Evolutionary conservation across 1,140 invertebrate genomes (phyloP).

Genomic region (Heliconius melpomene): DNA sequence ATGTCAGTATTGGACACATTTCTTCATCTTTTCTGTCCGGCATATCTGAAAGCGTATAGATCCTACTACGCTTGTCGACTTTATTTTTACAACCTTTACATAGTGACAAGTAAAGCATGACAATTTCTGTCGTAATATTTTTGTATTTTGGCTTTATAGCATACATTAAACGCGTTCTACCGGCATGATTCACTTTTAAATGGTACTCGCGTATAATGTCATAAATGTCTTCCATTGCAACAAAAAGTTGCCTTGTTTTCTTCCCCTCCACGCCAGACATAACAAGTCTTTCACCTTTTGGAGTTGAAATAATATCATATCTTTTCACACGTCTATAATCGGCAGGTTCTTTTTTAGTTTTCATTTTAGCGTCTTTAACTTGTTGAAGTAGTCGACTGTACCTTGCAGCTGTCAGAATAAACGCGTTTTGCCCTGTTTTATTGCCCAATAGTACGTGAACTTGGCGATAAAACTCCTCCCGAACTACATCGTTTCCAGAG

Average conservation of each 20-base stretch:
- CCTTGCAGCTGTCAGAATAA: conserved; percentile 42
- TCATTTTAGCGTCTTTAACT: conserved; percentile 46
- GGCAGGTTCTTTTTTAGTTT: conserved; percentile 42
- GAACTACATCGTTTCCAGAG: conserved; percentile 43
- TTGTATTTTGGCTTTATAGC: conserved; percentile 52
- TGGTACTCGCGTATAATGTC: conserved; percentile 54
- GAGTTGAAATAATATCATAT: conserved; percentile 48
- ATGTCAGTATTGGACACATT: not conserved
- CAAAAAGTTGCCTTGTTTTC: conserved; percentile 44
- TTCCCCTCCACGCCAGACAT: conserved; percentile 26
- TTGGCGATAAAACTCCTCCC: conserved; percentile 50
- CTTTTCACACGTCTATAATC: conserved; percentile 52
- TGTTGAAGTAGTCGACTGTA: conserved; percentile 46
- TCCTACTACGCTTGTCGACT: conserved; percentile 22
- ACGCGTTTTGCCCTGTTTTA: conserved; percentile 43
- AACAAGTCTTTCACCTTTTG: conserved; percentile 45
- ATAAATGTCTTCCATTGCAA: conserved; percentile 53
- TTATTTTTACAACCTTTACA: conserved; percentile 47
- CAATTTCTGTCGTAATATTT: conserved; percentile 53
- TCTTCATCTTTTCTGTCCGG: not conserved
- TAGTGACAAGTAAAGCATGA: conserved; percentile 53
- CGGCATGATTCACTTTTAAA: conserved; percentile 52
- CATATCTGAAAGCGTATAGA: not conserved
- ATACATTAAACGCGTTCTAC: conserved; percentile 49
- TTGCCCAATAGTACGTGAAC: conserved; percentile 43